Conservation (phyloP, 2,888 invertebrate genomes). For the Pterostichus madidus region DNA sequence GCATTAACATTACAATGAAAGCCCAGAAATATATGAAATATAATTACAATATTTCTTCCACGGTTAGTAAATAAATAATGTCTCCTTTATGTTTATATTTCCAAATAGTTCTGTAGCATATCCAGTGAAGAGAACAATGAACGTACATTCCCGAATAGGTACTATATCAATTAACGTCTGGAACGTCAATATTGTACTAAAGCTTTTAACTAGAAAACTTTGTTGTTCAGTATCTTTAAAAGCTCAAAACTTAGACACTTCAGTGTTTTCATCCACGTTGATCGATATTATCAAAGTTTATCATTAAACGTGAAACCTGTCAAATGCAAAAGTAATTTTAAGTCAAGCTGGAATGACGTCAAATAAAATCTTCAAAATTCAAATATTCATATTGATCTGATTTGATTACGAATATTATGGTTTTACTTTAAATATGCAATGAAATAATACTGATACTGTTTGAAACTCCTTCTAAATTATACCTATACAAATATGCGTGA, state of each 20-base stretch:
- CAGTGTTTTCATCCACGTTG: conserved; percentile 13
- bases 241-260: conserved; percentile 45
- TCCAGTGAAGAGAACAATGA: no score
- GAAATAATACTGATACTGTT: no score
- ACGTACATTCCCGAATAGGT: not conserved
- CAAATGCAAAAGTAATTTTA: conserved; percentile 44
- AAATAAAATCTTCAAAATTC: not conserved
- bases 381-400: no score
- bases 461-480: no score
- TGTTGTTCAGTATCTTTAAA: conserved; percentile 38
- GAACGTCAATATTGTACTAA: conserved; percentile 21
- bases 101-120: no score
- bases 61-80: not conserved
- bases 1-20: conserved; percentile 28
- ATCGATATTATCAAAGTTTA: conserved; percentile 54
- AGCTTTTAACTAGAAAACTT: conserved; percentile 51
- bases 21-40: not conserved
- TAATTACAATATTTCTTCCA: not conserved
- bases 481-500: no score
- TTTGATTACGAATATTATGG: no score
- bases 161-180: conserved; percentile 34
- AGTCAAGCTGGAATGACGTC: conserved; percentile 24
- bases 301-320: conserved; percentile 47
- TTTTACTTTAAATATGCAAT: no score
- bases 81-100: not conserved